phyloP scores from a whole-genome alignment of 23 tunicate genomes.

The Phallusia fumigata region DNA sequence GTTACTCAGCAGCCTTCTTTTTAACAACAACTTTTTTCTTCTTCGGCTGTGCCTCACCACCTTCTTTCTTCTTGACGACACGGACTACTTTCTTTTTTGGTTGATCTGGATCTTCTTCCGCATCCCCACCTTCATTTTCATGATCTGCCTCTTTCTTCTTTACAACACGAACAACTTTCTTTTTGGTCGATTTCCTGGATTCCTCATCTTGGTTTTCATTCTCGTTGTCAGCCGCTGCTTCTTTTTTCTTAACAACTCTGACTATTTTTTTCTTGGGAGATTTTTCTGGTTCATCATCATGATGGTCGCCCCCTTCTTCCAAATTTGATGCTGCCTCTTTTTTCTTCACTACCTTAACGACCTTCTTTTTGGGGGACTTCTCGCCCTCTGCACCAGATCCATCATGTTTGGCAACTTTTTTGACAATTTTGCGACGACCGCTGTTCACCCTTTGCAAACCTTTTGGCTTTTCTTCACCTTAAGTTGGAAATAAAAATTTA shows the following conservation, averaged over 20 bases:
- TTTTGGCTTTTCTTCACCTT: not conserved
- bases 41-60: not conserved
- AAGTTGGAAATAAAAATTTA: too few relatives aligned
- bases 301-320: not conserved
- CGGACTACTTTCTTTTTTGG: not conserved
- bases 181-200: not conserved
- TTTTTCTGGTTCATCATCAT: not conserved
- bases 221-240: not conserved
- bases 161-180: not conserved
- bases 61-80: not conserved
- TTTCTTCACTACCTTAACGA: not conserved
- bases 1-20: conserved; percentile 8
- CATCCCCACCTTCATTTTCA: not conserved
- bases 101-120: not conserved
- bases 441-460: not conserved
- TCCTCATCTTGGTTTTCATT: not conserved
- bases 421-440: conserved; percentile 5
- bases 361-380: not conserved
- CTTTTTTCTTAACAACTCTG: conserved; percentile 1
- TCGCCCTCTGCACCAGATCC: not conserved
- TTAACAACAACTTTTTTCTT: conserved; percentile 1
- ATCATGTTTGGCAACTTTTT: conserved; percentile 8
- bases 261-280: not conserved
- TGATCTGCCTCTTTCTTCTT: not conserved
- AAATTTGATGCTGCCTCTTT: not conserved